These are phyloP conservation scores for Deilephila elpenor DNA, from an alignment of 2,888 invertebrate genomes.

Conservation along the genomic window DNA sequence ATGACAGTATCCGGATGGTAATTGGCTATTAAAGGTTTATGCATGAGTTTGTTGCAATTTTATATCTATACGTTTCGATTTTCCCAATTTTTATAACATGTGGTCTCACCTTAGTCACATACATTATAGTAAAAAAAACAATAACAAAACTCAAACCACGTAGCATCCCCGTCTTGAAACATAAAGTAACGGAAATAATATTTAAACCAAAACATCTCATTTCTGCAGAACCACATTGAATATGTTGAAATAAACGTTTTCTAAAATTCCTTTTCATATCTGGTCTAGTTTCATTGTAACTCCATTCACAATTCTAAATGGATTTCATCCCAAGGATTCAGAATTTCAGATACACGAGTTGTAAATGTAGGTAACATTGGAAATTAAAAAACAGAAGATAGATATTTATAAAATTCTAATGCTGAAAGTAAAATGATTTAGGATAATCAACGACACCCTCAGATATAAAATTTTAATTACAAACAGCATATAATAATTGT, in stretches of 20 bases:
- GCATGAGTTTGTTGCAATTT: too few species aligned
- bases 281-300: slow-evolving; percentile 3
- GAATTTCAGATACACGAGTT: too few species aligned
- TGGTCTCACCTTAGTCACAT: too few species aligned
- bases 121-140: too few species aligned
- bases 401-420: too few species aligned
- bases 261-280: not conserved
- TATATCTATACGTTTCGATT: too few species aligned
- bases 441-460: not conserved
- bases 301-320: slow-evolving; percentile 2
- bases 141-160: too few species aligned
- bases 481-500: not conserved
- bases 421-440: not conserved
- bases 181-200: not conserved
- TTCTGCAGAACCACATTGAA: not conserved
- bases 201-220: slow-evolving; percentile 6
- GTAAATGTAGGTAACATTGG: slow-evolving; percentile 2
- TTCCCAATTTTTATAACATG: too few species aligned
- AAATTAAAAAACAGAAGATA: not conserved
- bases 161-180: not conserved
- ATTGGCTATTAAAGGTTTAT: too few species aligned
- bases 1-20: not conserved
- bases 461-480: not conserved
- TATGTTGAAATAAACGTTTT: not conserved
- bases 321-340: not conserved